A percentile compares a stretch with the other conserved stretches of the same genome.
Conservation (phyloP, 2,113 vertebrate species). For the Hippolais icterina region DNA sequence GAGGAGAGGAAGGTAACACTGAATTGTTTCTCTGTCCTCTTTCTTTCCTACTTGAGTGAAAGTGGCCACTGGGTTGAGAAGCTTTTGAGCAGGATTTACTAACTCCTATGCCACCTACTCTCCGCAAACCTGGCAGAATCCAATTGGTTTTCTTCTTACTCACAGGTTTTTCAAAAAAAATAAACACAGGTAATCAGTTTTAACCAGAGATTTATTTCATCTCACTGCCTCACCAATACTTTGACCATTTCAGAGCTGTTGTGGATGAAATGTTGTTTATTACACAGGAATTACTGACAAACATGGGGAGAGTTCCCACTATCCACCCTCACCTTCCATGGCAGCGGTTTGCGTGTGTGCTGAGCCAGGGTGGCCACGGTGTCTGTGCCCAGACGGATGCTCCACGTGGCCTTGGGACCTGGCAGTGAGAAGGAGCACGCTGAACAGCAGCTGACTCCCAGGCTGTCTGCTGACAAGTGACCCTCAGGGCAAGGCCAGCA, state of each 20-base stretch:
- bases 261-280: background rate
- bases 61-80: background rate
- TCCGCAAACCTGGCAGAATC: background rate
- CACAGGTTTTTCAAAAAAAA: background rate
- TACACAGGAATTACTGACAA: background rate
- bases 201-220: background rate
- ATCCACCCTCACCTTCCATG: background rate
- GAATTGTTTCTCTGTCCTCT: background rate
- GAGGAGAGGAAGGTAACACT: background rate
- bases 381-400: accelerated
- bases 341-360: accelerated
- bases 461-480: background rate
- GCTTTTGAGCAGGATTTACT: background rate
- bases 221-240: background rate
- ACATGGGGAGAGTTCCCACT: accelerated
- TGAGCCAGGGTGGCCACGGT: accelerated
- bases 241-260: background rate
- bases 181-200: background rate
- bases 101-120: background rate
- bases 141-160: background rate
- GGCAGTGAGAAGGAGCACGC: accelerated
- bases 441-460: background rate
- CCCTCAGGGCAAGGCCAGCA: background rate
- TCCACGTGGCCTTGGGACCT: accelerated
- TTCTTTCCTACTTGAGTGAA: background rate